These are phyloP conservation scores for Styela clava DNA, from an alignment of 23 tunicate species.

Conservation along the genomic window DNA sequence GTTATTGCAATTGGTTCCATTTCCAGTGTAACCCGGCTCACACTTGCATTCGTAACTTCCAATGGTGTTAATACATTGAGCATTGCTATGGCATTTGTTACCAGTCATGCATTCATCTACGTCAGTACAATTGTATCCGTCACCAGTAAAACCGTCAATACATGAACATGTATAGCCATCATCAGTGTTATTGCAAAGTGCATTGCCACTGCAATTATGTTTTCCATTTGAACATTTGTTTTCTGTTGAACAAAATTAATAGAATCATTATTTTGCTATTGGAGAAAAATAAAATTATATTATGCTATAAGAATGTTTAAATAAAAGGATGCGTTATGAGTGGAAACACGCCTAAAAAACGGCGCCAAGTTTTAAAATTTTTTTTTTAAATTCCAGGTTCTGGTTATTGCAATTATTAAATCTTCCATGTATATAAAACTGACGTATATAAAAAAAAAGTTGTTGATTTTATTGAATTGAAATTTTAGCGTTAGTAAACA, in stretches of 20 bases:
- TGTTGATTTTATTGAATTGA: too few relatives aligned
- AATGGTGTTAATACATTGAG: neutral
- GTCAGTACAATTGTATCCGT: slow-evolving; percentile 64
- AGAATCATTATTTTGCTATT: too few relatives aligned
- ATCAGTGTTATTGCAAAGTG: slow-evolving; percentile 80
- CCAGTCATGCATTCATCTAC: neutral
- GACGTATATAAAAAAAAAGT: too few relatives aligned
- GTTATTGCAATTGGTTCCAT: slow-evolving; percentile 77
- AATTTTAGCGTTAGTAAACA: too few relatives aligned
- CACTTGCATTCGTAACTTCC: neutral
- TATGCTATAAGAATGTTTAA: too few relatives aligned
- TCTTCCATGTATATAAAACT: too few relatives aligned
- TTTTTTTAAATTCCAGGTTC: too few relatives aligned
- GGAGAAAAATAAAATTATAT: too few relatives aligned
- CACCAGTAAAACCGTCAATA: slow-evolving; percentile 67
- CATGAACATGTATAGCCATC: slow-evolving; percentile 64
- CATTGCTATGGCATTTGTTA: neutral
- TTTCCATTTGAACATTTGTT: slow-evolving; percentile 74
- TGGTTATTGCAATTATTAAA: too few relatives aligned
- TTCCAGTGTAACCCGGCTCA: slow-evolving; percentile 10
- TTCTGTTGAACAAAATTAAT: slow-evolving; percentile 48
- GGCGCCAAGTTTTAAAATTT: too few relatives aligned
- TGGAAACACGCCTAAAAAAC: too few relatives aligned
- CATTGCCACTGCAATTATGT: slow-evolving; percentile 79
- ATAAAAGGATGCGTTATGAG: too few relatives aligned